These are phyloP conservation scores for Centropristis striata DNA, from an alignment of 2,113 vertebrate genomes.

Conservation along the genomic window DNA sequence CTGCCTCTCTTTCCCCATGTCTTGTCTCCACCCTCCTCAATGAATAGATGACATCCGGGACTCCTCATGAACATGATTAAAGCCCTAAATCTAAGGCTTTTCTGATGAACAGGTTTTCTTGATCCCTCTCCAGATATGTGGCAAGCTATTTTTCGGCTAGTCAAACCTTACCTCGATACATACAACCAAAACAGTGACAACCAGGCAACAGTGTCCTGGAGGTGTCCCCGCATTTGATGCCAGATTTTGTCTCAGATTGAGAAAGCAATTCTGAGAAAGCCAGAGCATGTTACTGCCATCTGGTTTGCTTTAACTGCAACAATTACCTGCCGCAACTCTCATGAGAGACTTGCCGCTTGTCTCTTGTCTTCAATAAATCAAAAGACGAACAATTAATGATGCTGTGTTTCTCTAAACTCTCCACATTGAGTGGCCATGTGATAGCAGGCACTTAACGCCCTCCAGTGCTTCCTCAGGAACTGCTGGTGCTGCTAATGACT, in stretches of 20 bases:
- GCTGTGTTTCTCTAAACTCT: constrained; percentile 27
- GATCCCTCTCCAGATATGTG: constrained; percentile 21
- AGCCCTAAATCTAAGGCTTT: constrained; percentile 30
- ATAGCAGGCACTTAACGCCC: constrained; percentile 38
- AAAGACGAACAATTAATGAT: constrained; percentile 18
- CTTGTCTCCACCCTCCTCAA: background rate
- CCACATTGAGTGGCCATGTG: constrained; percentile 24
- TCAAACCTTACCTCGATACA: constrained; percentile 29
- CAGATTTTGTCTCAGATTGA: constrained; percentile 49
- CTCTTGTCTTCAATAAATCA: constrained; percentile 31
- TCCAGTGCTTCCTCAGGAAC: constrained; percentile 46
- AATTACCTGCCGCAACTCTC: constrained; percentile 57
- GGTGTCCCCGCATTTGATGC: constrained; percentile 26
- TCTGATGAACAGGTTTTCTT: constrained; percentile 14
- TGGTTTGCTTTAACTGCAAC: constrained; percentile 60
- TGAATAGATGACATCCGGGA: constrained; percentile 6
- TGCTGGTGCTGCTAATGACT: constrained; percentile 45
- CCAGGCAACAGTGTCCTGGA: constrained; percentile 49
- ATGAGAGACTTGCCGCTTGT: constrained; percentile 21
- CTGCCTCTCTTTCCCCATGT: constrained; percentile 1
- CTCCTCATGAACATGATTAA: constrained; percentile 35
- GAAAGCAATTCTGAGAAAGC: constrained; percentile 40
- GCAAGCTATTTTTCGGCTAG: constrained; percentile 6
- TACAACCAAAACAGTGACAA: constrained; percentile 51
- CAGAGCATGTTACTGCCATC: constrained; percentile 32